phyloP scores from a whole-genome alignment of 1,140 invertebrate species.

The Drosophila azteca region DNA sequence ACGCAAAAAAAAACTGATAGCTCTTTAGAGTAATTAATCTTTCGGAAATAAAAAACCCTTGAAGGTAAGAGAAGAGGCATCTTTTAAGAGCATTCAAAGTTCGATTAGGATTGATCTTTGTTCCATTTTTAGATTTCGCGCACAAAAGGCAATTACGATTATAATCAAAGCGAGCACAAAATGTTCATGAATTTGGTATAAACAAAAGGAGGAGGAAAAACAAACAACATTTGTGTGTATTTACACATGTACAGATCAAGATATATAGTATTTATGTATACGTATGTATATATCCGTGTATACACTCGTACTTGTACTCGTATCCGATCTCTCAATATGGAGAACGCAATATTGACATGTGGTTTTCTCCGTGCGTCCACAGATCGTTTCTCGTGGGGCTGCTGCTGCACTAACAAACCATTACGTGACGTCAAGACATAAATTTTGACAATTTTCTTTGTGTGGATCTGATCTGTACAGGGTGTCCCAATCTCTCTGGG shows the following conservation, averaged over 20 bases:
- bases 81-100: slow-evolving; percentile 35
- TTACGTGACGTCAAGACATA: slow-evolving; percentile 74
- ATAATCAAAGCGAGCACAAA: slow-evolving; percentile 46
- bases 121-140: slow-evolving; percentile 25
- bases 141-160: slow-evolving; percentile 57
- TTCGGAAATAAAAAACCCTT: neutral
- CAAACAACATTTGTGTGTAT: slow-evolving; percentile 52
- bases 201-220: slow-evolving; percentile 68
- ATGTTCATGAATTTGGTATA: slow-evolving; percentile 70
- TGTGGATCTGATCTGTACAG: slow-evolving; percentile 28
- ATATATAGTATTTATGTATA: neutral
- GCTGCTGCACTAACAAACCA: slow-evolving; percentile 7
- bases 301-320: slow-evolving; percentile 9
- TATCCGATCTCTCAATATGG: slow-evolving; percentile 46
- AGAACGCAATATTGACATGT: slow-evolving; percentile 79
- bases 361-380: slow-evolving; percentile 35
- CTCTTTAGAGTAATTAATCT: too few relatives aligned
- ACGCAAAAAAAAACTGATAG: too few relatives aligned
- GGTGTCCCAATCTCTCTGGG: slow-evolving; percentile 17
- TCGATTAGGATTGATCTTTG: slow-evolving; percentile 34
- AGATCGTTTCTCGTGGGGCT: neutral
- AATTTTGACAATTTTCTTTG: slow-evolving; percentile 67
- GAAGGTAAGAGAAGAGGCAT: neutral
- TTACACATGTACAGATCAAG: slow-evolving; percentile 11
- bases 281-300: slow-evolving; percentile 2